Base-by-base conservation (phyloP, 2,113 vertebrate genomes). In the Anguilla japonica region DNA sequence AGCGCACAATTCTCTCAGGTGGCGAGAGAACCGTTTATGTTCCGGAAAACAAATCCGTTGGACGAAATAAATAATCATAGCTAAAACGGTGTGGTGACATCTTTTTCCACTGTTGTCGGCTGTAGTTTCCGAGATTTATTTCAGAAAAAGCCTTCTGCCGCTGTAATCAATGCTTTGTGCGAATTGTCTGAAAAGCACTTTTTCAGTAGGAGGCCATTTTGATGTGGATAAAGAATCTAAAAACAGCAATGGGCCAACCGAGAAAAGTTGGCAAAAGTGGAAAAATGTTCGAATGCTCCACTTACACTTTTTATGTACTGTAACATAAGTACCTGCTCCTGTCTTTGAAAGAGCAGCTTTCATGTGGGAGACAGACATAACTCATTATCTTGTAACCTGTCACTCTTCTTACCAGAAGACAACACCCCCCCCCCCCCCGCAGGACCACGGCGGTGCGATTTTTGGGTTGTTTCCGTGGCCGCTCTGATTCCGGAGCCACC, bases 11-110 rank as follows among this genome's bases (percentile, higher is more conserved):
- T 91, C 91, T 94, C 94, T 90, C 91, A 90, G 92, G 92, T 91
- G 91, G 84, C 79, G 91, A 90, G 89, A 90, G 91, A 94, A 92
- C 91, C 91, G 92, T 94, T 94, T 95, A 94, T 95, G 95, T 92
- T 95, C 95, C 90, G 92, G 83, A 78, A 94, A 93, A 91, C 89
- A 93, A 94, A 95, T 95, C 92, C 93, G 91, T 93, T 89, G 92
- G 85, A 86, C 87, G 57, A 85, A 93, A 91, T 91, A 94, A 43
- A 93, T 91, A 87, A 87, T 46, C 43, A 46, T 3, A 95, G 87
- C 90, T 94, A 92, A 75, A 75, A 75, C 93, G 46, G 41, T 93
- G 93, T 93, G 92, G 90, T 92, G 78, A 91, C 75, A 11, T 57
- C 18, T 89, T 84, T 91, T 93, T 93, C 91, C 60, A 53, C 11